phyloP scores from a whole-genome alignment of 1,140 invertebrate genomes.

The Drosophila funebris region DNA sequence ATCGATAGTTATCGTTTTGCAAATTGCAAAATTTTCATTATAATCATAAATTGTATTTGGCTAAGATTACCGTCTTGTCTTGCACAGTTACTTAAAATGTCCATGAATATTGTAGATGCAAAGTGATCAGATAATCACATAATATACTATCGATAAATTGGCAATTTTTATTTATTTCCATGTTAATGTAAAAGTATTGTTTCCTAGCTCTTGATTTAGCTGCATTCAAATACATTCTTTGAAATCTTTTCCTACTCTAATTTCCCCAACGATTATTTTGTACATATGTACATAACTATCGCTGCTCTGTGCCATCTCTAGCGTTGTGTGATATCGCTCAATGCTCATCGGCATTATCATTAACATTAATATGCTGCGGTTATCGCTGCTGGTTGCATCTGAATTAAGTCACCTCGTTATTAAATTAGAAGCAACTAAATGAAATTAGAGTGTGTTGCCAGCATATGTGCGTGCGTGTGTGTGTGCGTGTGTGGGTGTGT shows the following conservation, averaged over 20 bases:
- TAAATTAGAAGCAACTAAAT: constrained; percentile 75
- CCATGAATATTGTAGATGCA: too few relatives aligned
- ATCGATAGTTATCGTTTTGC: too few relatives aligned
- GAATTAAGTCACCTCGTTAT: constrained; percentile 62
- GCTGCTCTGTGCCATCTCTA: not conserved
- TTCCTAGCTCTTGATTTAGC: too few relatives aligned
- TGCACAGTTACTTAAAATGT: too few relatives aligned
- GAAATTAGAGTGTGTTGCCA: constrained; percentile 47
- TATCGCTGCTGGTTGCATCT: constrained; percentile 33
- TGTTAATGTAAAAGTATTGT: not conserved
- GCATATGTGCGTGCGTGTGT: constrained; percentile 1
- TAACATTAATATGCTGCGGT: constrained; percentile 43
- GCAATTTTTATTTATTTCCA: too few relatives aligned
- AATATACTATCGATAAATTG: not conserved
- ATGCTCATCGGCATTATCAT: constrained; percentile 40
- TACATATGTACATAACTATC: not conserved
- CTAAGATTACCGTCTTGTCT: too few relatives aligned
- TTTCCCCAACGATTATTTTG: not conserved
- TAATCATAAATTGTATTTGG: too few relatives aligned
- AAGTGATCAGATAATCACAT: too few relatives aligned
- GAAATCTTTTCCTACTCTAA: not conserved
- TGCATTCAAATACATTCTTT: too few relatives aligned
- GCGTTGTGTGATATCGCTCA: not conserved
- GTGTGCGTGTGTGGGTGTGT: constrained; percentile 13
- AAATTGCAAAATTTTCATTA: too few relatives aligned